These are phyloP conservation scores for Phoeniculus purpureus DNA, from an alignment of 2,797 vertebrate species.

Conservation along the genomic window DNA sequence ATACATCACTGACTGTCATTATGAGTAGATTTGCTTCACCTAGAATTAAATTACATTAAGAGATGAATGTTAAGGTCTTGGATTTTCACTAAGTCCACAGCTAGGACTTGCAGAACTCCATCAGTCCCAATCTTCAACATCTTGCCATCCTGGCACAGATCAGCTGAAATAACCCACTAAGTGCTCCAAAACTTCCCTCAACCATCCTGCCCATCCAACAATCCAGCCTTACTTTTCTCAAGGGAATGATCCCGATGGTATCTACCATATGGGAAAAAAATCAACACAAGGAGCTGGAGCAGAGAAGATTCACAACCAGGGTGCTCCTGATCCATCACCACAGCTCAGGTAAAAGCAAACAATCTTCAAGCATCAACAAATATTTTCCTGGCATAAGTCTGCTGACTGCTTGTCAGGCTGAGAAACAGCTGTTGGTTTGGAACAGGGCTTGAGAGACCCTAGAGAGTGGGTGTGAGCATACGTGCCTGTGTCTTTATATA, in stretches of 20 bases:
- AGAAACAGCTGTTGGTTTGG: neutral
- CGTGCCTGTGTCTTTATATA: neutral
- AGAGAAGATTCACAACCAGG: neutral
- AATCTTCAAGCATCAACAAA: neutral
- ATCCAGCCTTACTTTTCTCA: neutral
- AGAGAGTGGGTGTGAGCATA: neutral
- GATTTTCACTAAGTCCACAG: no score
- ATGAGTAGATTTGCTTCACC: neutral
- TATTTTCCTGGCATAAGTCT: neutral
- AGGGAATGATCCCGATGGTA: neutral
- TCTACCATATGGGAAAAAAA: no score
- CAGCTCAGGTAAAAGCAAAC: neutral
- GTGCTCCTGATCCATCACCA: neutral
- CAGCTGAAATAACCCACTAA: neutral
- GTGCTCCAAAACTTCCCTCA: neutral
- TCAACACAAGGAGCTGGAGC: accelerated
- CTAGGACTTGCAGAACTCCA: neutral
- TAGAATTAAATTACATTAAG: neutral
- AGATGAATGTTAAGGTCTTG: no score
- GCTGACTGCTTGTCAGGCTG: neutral
- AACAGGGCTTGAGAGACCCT: neutral
- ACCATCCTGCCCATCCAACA: neutral
- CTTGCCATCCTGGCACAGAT: neutral
- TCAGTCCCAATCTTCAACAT: neutral
- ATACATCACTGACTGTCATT: accelerated